phyloP scores from a whole-genome alignment of 2,888 invertebrate species.

The Druceiella hillmani region DNA sequence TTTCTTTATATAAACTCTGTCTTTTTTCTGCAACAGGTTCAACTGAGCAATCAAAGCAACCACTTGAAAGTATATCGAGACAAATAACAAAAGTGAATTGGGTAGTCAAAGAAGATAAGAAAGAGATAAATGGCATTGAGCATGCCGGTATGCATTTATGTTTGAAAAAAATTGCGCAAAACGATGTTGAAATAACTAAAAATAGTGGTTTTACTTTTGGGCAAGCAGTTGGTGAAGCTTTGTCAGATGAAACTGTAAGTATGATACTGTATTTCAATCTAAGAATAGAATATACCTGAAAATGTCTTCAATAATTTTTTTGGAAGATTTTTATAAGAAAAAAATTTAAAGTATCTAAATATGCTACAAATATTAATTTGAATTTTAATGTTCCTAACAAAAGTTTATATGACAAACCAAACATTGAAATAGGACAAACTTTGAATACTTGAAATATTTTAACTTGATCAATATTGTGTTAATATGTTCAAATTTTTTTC shows the following conservation, averaged over 20 bases:
- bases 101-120: slow-evolving; percentile 46
- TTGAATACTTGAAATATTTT: no score
- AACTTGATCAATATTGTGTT: no score
- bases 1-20: no score
- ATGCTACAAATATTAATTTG: no score
- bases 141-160: slow-evolving; percentile 71
- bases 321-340: no score
- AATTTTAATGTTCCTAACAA: no score
- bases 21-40: slow-evolving; percentile 5
- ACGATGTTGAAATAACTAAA: slow-evolving; percentile 49
- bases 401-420: no score
- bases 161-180: slow-evolving; percentile 66
- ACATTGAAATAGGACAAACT: no score
- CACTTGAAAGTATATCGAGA: slow-evolving; percentile 33
- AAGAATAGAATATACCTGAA: neutral
- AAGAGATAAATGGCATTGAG: slow-evolving; percentile 56
- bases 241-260: slow-evolving; percentile 53
- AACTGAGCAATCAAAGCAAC: slow-evolving; percentile 38
- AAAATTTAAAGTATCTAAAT: no score
- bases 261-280: slow-evolving; percentile 2
- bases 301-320: slow-evolving; percentile 4
- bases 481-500: no score
- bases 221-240: slow-evolving; percentile 43
- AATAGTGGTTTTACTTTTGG: slow-evolving; percentile 52
- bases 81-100: slow-evolving; percentile 47